Evolutionary conservation across 30 jellyfish, hydroid and myxozoan genomes (phyloP).

Genomic region (Sanderia malayensis): DNA sequence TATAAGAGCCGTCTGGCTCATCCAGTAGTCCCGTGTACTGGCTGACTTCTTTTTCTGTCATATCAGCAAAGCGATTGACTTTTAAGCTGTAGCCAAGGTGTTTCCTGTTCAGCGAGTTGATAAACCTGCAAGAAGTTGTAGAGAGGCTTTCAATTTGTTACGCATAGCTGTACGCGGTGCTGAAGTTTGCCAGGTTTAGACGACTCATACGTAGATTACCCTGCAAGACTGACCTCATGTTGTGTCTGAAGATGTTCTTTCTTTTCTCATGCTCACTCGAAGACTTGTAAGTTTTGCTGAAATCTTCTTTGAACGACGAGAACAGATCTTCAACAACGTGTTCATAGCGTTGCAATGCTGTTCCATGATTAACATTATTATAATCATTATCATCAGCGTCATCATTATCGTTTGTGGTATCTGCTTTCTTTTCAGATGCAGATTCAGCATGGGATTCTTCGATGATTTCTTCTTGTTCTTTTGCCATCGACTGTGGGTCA

Average conservation of each 20-base stretch:
- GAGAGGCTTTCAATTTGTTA: too few species aligned
- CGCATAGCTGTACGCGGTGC: too few species aligned
- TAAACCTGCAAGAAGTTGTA: slow-evolving; percentile 37
- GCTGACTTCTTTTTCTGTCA: slow-evolving; percentile 82
- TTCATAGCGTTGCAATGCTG: slow-evolving; percentile 48
- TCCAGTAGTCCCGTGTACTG: slow-evolving; percentile 73
- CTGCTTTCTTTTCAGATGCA: not conserved
- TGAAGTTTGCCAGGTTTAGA: too few species aligned
- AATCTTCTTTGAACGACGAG: slow-evolving; percentile 50
- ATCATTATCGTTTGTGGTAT: slow-evolving; percentile 2
- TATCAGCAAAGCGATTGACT: slow-evolving; percentile 81
- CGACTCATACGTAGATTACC: too few species aligned
- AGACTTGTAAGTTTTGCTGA: slow-evolving; percentile 59
- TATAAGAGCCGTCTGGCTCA: slow-evolving; percentile 71
- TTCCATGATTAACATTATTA: not conserved
- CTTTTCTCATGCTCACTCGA: slow-evolving; percentile 75
- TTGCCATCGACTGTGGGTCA: slow-evolving; percentile 17
- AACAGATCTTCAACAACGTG: slow-evolving; percentile 59
- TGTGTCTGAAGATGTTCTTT: slow-evolving; percentile 83
- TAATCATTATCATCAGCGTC: not conserved
- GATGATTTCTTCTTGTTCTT: slow-evolving; percentile 31
- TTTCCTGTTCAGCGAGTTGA: slow-evolving; percentile 59
- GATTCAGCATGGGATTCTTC: slow-evolving; percentile 17
- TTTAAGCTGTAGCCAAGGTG: slow-evolving; percentile 73
- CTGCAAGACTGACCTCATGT: too few species aligned